Evolutionary conservation across 2,797 vertebrate species (phyloP).

Genomic region (Pitangus sulphuratus): DNA sequence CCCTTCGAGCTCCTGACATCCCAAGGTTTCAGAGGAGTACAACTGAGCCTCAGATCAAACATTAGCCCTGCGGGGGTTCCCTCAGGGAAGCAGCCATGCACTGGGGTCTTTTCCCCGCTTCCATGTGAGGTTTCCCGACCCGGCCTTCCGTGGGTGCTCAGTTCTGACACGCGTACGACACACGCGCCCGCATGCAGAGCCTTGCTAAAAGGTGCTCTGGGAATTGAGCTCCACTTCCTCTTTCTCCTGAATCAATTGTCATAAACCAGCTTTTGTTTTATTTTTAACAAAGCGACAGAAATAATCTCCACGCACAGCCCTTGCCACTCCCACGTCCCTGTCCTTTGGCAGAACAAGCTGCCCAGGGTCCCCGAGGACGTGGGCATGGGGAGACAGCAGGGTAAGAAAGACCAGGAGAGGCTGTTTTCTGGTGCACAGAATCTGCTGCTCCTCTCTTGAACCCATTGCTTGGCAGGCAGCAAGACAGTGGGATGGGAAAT

Average conservation of each 20-base stretch:
- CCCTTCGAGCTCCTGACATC: slow-evolving; percentile 65
- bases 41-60: slow-evolving; percentile 69
- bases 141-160: slow-evolving; percentile 57
- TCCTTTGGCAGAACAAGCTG: neutral
- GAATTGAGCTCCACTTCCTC: slow-evolving; percentile 56
- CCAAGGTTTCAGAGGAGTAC: slow-evolving; percentile 70
- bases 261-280: slow-evolving; percentile 58
- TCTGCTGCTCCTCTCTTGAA: neutral
- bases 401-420: neutral
- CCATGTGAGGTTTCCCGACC: slow-evolving; percentile 43
- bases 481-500: accelerated
- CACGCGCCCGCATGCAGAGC: neutral
- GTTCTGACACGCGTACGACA: slow-evolving; percentile 14
- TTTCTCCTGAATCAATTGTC: slow-evolving; percentile 41
- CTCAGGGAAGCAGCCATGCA: slow-evolving; percentile 61
- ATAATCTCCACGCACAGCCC: neutral
- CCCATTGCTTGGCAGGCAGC: neutral
- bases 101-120: slow-evolving; percentile 54
- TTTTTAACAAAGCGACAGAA: slow-evolving; percentile 57
- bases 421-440: neutral
- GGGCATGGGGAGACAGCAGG: neutral
- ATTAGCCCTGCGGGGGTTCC: slow-evolving; percentile 71
- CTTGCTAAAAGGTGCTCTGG: slow-evolving; percentile 54
- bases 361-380: neutral
- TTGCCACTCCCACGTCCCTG: neutral